Evolutionary conservation across 92 coral and sea anemone genomes (phyloP).

Genomic region (Hydrozoanthus gracilis): DNA sequence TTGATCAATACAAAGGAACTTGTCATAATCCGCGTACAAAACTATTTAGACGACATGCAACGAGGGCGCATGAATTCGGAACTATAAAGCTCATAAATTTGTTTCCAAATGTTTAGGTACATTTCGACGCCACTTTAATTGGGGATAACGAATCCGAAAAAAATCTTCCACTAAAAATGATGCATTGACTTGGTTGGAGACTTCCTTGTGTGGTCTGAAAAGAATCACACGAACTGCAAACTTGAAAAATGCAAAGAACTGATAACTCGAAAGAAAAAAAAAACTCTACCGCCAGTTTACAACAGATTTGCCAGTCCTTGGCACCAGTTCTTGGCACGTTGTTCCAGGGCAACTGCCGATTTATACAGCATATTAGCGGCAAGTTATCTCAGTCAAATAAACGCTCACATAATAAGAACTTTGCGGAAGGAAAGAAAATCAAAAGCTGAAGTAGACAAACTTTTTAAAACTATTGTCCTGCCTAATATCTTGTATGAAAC

Average conservation of each 20-base stretch:
- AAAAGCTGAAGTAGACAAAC: slow-evolving; percentile 24
- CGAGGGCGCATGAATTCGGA: no score
- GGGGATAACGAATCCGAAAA: no score
- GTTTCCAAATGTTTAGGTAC: no score
- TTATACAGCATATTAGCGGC: background rate
- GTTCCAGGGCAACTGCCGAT: slow-evolving; percentile 23
- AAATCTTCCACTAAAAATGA: no score
- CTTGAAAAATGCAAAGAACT: slow-evolving; percentile 44
- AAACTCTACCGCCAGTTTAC: slow-evolving; percentile 6
- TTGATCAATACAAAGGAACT: no score
- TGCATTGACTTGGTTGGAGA: background rate
- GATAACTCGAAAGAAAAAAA: slow-evolving; percentile 27
- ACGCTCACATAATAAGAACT: slow-evolving; percentile 40
- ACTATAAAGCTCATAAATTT: no score
- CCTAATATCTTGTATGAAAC: no score
- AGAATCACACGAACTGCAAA: slow-evolving; percentile 22
- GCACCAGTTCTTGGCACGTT: slow-evolving; percentile 10
- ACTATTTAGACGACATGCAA: no score
- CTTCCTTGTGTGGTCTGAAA: background rate
- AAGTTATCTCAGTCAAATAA: slow-evolving; percentile 33
- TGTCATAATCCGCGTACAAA: no score
- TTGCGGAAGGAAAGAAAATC: slow-evolving; percentile 30
- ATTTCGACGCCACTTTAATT: no score
- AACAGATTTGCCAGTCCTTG: background rate
- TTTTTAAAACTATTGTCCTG: slow-evolving; percentile 31